phyloP scores from a whole-genome alignment of 2,888 invertebrate species.

The Sminthurinus aureus region DNA sequence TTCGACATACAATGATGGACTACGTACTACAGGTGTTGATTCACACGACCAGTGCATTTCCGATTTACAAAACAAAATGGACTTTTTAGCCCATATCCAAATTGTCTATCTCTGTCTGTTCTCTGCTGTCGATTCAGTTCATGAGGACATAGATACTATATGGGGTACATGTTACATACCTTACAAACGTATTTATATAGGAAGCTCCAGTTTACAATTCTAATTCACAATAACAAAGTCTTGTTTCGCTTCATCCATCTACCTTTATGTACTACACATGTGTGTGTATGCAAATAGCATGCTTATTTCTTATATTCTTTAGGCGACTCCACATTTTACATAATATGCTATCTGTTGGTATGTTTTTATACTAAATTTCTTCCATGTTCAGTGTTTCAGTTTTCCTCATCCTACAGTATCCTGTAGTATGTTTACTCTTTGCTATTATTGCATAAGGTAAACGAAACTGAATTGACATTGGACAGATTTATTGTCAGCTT shows the following conservation, averaged over 20 bases:
- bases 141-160: too few relatives aligned
- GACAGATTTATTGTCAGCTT: neutral
- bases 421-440: neutral
- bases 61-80: neutral
- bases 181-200: neutral
- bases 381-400: too few relatives aligned
- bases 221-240: neutral
- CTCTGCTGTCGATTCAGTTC: neutral
- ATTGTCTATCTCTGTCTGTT: neutral
- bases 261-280: neutral
- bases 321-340: too few relatives aligned
- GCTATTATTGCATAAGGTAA: neutral
- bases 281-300: neutral
- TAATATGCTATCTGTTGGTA: too few relatives aligned
- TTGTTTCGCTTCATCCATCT: neutral
- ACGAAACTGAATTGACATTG: neutral
- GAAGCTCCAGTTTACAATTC: neutral
- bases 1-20: neutral
- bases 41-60: slow-evolving; percentile 29
- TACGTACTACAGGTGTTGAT: slow-evolving; percentile 19
- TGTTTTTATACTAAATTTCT: too few relatives aligned
- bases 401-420: too few relatives aligned
- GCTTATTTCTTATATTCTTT: too few relatives aligned
- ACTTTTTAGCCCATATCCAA: neutral
- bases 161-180: too few relatives aligned